These are phyloP conservation scores for Urophycis tenuis DNA, from an alignment of 2,797 vertebrate genomes.

Conservation along the genomic window DNA sequence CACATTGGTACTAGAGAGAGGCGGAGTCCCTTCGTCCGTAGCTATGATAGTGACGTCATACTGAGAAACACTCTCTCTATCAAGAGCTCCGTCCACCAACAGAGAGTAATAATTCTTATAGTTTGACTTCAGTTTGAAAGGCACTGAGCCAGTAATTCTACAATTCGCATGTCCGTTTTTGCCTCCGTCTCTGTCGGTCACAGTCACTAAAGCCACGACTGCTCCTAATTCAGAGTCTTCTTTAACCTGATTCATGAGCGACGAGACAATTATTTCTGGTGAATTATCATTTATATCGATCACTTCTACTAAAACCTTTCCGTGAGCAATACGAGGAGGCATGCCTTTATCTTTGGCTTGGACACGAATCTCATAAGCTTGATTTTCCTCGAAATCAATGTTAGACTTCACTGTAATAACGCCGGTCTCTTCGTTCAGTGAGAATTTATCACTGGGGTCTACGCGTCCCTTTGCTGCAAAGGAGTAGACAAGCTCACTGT, in stretches of 20 bases:
- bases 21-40: conserved; percentile 27
- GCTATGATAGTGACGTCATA: conserved; percentile 29
- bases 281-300: conserved; percentile 40
- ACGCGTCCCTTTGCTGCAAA: not conserved
- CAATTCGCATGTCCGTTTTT: conserved; percentile 26
- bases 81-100: conserved; percentile 22
- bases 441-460: not conserved
- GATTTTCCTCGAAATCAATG: not conserved
- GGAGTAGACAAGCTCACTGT: not conserved
- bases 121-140: conserved; percentile 16
- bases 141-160: not conserved
- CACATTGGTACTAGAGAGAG: conserved; percentile 20
- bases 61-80: conserved; percentile 24
- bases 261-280: conserved; percentile 27
- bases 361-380: conserved; percentile 27
- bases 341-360: conserved; percentile 28
- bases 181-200: conserved; percentile 30
- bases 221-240: conserved; percentile 28
- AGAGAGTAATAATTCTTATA: conserved; percentile 40
- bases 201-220: conserved; percentile 28
- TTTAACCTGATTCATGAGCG: conserved; percentile 22
- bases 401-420: not conserved
- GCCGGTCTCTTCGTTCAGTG: not conserved
- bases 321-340: conserved; percentile 8
- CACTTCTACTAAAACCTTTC: conserved; percentile 38